Evolutionary conservation across 2,888 invertebrate genomes (phyloP).

Genomic region (Operophtera brumata): DNA sequence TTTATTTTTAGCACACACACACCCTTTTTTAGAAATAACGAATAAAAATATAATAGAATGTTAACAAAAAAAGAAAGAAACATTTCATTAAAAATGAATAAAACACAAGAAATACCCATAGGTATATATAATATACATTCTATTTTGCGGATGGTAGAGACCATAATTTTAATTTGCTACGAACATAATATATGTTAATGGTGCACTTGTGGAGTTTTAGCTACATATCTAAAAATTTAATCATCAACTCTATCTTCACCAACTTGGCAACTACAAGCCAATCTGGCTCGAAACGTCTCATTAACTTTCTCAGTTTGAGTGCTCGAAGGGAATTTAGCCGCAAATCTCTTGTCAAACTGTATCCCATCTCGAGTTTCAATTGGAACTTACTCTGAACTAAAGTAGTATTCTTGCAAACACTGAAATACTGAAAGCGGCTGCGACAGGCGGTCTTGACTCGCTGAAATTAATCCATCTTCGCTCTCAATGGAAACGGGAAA

Average conservation of each 20-base stretch:
- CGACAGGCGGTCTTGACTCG: slow-evolving; percentile 65
- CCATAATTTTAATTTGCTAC: too few species aligned
- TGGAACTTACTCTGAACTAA: slow-evolving; percentile 67
- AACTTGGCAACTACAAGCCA: too few species aligned
- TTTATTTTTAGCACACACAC: too few species aligned
- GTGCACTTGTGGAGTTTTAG: too few species aligned
- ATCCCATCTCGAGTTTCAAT: slow-evolving; percentile 67
- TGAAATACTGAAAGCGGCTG: slow-evolving; percentile 62
- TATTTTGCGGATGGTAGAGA: too few species aligned
- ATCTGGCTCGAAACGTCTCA: slow-evolving; percentile 24
- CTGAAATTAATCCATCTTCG: slow-evolving; percentile 74
- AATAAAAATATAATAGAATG: too few species aligned
- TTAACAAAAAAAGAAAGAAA: too few species aligned
- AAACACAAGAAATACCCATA: too few species aligned
- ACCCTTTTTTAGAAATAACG: too few species aligned
- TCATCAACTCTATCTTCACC: not conserved
- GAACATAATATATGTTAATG: too few species aligned
- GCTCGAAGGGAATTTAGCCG: slow-evolving; percentile 53
- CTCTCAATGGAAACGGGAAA: slow-evolving; percentile 53
- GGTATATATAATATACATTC: too few species aligned
- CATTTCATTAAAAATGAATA: too few species aligned
- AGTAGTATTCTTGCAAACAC: slow-evolving; percentile 66
- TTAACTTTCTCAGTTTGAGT: slow-evolving; percentile 42
- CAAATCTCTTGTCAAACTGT: slow-evolving; percentile 69
- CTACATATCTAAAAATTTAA: not conserved